Evolutionary conservation across 2,888 invertebrate species (phyloP), one percentile per base, ranked within the genome.

Genomic region (Lymantria monacha): DNA sequence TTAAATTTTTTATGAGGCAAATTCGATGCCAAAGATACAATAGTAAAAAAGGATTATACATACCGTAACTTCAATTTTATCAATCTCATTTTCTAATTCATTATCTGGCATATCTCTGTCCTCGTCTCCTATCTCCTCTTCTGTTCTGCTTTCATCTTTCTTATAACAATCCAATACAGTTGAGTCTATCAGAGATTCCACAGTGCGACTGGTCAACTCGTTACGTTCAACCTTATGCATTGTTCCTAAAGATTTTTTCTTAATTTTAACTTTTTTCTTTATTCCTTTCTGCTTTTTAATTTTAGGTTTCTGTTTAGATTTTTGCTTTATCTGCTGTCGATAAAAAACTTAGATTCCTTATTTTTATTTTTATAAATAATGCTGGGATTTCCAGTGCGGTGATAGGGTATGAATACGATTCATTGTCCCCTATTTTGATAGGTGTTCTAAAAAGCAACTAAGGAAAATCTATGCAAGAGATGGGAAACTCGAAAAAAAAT

Each of bases 281-380:
- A 55, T 8, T 36, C 48, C 37, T 56, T 66, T 73, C 2, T 56
- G 50, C 13, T 59, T 63, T 12, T 45, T 57, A 0, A 44, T 60
- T 45, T 59, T 72, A 45, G 50, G 12, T 47, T 71, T 71, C 49
- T 60, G 69, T 48, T 73, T 72, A 0, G 63, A 7, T 52, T 66
- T 65, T 12, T 66, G 60, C 59, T 69, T 61, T 22, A 52, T 11
- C 1, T 55, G 49, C 67, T 70, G 58, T 38, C 1, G n/a, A n/a
- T 1, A 38, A 38, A 38, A 38, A 22, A 22, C n/a, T n/a, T n/a
- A n/a, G n/a, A n/a, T n/a, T n/a, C n/a, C n/a, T n/a, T n/a, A n/a
- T n/a, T n/a, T n/a, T n/a, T n/a, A n/a, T n/a, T n/a, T n/a, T n/a
- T n/a, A n/a, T n/a, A n/a, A n/a, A n/a, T n/a, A n/a, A n/a, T n/a